A percentile compares a stretch with the other conserved stretches of the same genome.
Evolutionary conservation across 2,113 vertebrate genomes (phyloP).

Genomic region (Scortum barcoo): DNA sequence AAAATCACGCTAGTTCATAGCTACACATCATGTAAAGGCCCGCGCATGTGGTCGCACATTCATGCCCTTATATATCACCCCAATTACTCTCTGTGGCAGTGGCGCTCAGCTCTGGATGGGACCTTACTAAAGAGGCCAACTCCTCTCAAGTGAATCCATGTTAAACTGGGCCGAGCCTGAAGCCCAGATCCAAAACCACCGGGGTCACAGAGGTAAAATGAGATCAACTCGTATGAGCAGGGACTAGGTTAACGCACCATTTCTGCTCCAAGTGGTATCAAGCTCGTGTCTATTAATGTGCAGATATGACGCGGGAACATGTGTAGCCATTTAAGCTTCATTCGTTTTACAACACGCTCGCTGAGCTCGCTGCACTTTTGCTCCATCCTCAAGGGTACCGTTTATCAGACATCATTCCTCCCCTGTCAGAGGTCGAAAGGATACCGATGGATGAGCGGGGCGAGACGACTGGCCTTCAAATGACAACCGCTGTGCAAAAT

Average conservation of each 20-base stretch:
- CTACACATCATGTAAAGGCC: background rate
- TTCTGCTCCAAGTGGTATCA: constrained; percentile 42
- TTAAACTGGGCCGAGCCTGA: constrained; percentile 28
- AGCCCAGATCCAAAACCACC: constrained; percentile 58
- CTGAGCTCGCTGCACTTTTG: constrained; percentile 15
- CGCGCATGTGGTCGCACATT: background rate
- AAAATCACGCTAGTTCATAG: constrained; percentile 9
- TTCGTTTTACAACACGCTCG: constrained; percentile 17
- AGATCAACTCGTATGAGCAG: constrained; percentile 53
- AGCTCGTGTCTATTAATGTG: constrained; percentile 23
- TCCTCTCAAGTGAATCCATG: constrained; percentile 62
- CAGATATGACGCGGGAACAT: constrained; percentile 29
- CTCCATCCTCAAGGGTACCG: constrained; percentile 15
- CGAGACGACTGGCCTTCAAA: background rate
- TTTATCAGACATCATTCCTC: constrained; percentile 46
- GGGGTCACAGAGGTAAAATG: constrained; percentile 57
- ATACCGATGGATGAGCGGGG: background rate
- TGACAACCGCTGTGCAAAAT: constrained; percentile 3
- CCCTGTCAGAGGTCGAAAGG: background rate
- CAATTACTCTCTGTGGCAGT: constrained; percentile 61
- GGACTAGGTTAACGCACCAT: constrained; percentile 29
- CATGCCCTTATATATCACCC: constrained; percentile 48
- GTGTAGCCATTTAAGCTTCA: constrained; percentile 15
- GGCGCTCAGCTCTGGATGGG: constrained; percentile 41
- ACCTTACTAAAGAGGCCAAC: constrained; percentile 50